Evolutionary conservation across 2,113 vertebrate genomes (phyloP).

Genomic region (Nesoenas mayeri): DNA sequence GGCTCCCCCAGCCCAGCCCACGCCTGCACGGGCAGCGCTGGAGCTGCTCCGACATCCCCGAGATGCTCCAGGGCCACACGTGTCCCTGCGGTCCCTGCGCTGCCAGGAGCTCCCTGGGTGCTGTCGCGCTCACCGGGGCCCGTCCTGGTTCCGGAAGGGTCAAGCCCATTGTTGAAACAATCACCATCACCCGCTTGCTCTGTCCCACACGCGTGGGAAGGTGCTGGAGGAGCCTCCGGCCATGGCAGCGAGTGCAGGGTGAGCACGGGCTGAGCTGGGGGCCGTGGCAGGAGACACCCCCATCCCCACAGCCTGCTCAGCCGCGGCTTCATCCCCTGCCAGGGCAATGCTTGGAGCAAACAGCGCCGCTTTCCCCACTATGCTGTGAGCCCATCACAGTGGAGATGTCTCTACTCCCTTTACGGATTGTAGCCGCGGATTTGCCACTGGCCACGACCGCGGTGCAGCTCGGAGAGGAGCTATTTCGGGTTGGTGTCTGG

Average conservation of each 20-base stretch:
- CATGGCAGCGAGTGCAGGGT: rapidly evolving
- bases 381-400: rapidly evolving
- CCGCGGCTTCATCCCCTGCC: neutral
- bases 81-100: neutral
- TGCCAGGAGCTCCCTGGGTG: neutral
- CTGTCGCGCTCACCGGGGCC: neutral
- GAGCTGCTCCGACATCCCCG: rapidly evolving
- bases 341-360: neutral
- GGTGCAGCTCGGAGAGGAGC: neutral
- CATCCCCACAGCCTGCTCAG: no score
- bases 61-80: neutral
- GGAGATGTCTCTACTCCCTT: rapidly evolving
- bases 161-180: neutral
- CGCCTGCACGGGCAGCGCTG: rapidly evolving
- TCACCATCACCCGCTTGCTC: neutral
- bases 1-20: neutral
- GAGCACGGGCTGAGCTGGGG: rapidly evolving
- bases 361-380: rapidly evolving
- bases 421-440: rapidly evolving
- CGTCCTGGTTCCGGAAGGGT: neutral
- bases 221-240: neutral
- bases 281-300: neutral
- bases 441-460: neutral
- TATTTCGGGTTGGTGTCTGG: conserved; percentile 11
- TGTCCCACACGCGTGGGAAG: neutral